Evolutionary conservation across 1,140 invertebrate species (phyloP).

Genomic region (Whitmania pigra): DNA sequence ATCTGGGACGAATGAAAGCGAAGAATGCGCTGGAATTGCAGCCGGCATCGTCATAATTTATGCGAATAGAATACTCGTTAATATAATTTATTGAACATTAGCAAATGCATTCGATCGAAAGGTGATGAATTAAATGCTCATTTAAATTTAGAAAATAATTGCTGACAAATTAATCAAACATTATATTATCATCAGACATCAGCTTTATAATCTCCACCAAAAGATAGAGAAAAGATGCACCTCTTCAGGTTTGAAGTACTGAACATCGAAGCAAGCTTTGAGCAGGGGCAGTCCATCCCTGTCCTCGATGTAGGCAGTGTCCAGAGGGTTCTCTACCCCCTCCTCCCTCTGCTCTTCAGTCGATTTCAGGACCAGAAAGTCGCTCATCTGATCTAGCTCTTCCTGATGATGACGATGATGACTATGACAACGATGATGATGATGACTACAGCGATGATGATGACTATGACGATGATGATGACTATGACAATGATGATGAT

Average conservation of each 20-base stretch:
- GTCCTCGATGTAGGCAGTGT: conserved; percentile 26
- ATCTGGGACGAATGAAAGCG: neutral
- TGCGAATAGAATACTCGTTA: too few species aligned
- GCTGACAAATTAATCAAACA: too few species aligned
- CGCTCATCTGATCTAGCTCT: conserved; percentile 25
- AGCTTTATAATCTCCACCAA: too few species aligned
- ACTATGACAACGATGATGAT: neutral
- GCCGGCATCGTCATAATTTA: too few species aligned
- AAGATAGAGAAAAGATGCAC: neutral
- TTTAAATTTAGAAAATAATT: too few species aligned
- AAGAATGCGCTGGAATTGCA: too few species aligned
- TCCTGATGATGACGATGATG: conserved; percentile 14
- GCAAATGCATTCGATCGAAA: too few species aligned
- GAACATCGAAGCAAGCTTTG: conserved; percentile 25
- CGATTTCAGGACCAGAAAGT: conserved; percentile 24
- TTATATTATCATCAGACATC: too few species aligned
- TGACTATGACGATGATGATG: neutral
- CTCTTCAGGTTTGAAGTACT: conserved; percentile 24
- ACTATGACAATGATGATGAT: too few species aligned
- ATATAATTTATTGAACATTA: too few species aligned
- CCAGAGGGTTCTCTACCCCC: conserved; percentile 21
- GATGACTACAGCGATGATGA: neutral
- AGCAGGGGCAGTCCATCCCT: conserved; percentile 24
- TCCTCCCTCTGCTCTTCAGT: conserved; percentile 26
- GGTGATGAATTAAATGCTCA: too few species aligned